phyloP scores from a whole-genome alignment of 92 coral and sea anemone genomes.

The Diadumene lineata region DNA sequence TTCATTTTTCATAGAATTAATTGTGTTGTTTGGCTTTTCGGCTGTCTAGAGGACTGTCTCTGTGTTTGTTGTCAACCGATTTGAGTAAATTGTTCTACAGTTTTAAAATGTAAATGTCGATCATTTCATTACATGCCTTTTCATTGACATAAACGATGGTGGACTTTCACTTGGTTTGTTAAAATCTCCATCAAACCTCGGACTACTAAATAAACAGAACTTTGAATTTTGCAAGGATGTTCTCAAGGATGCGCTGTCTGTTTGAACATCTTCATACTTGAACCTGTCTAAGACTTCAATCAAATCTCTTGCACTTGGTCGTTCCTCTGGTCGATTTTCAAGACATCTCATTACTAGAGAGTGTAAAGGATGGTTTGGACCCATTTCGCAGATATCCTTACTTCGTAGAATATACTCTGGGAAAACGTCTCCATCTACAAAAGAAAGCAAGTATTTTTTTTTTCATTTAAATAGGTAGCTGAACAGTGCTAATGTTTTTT shows the following conservation, averaged over 20 bases:
- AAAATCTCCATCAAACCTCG: background rate
- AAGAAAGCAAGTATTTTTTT: background rate
- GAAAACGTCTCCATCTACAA: constrained; percentile 64
- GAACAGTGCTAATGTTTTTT: no score
- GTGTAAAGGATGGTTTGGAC: constrained; percentile 66
- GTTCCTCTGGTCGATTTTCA: constrained; percentile 59
- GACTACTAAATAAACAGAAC: background rate
- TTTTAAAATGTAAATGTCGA: background rate
- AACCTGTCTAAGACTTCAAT: constrained; percentile 36
- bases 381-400: constrained; percentile 71
- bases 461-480: background rate
- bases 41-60: no score
- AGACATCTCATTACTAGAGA: constrained; percentile 63
- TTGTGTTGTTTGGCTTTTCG: no score
- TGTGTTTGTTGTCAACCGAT: no score
- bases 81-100: no score
- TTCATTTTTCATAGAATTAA: no score
- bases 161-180: constrained; percentile 6
- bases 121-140: no score
- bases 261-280: background rate
- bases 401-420: constrained; percentile 74
- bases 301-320: constrained; percentile 59
- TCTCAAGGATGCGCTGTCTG: background rate
- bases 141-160: background rate
- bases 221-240: no score